These are phyloP conservation scores for Chelon auratus DNA, from an alignment of 2,797 vertebrate species.

Conservation along the genomic window DNA sequence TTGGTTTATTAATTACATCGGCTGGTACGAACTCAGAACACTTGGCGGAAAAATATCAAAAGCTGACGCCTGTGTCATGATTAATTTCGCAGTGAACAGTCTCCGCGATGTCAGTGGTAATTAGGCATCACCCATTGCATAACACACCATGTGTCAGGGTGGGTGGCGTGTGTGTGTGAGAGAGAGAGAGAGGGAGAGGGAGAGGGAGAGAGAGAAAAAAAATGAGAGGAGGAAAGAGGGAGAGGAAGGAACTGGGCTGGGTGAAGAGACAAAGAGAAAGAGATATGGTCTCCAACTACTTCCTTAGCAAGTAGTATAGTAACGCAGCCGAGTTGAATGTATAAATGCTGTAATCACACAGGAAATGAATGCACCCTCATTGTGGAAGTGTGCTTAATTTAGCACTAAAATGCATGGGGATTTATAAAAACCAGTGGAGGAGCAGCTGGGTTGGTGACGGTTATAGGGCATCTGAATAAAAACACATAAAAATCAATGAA, in stretches of 20 bases:
- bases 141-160: slow-evolving; percentile 87
- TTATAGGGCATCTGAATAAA: slow-evolving; percentile 33
- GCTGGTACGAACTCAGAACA: slow-evolving; percentile 77
- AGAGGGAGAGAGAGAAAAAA: slow-evolving; percentile 19
- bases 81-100: slow-evolving; percentile 88
- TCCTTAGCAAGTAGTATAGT: slow-evolving; percentile 37
- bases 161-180: slow-evolving; percentile 75
- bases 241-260: not conserved
- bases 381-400: not conserved
- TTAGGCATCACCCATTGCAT: slow-evolving; percentile 88
- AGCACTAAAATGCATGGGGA: not conserved
- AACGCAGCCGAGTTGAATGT: not conserved
- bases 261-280: slow-evolving; percentile 43
- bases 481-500: slow-evolving; percentile 28
- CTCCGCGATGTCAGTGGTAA: slow-evolving; percentile 88
- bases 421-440: slow-evolving; percentile 11
- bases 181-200: slow-evolving; percentile 25
- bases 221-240: not conserved
- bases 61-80: slow-evolving; percentile 85
- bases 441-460: slow-evolving; percentile 17
- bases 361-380: slow-evolving; percentile 9
- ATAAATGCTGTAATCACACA: not conserved
- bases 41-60: slow-evolving; percentile 79
- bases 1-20: slow-evolving; percentile 80
- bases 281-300: slow-evolving; percentile 34